A percentile compares a stretch with the other conserved stretches of the same genome.
Conservation (phyloP, 2,113 vertebrate species). For the Hippocampus comes region DNA sequence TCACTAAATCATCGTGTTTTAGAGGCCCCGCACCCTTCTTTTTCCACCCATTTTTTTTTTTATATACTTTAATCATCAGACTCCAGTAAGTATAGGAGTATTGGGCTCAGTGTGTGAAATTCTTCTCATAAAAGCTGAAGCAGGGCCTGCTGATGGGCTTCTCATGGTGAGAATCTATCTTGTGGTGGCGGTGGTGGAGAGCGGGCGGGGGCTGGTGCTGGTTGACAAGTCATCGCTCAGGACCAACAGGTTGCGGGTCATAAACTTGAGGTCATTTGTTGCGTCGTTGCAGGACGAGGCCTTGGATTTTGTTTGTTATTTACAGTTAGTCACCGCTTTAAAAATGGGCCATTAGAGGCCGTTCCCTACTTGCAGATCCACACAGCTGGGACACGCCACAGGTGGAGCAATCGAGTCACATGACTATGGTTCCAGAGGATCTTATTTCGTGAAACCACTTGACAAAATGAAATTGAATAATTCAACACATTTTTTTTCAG, state of each 20-base stretch:
- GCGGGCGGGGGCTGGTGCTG: slow-evolving; percentile 6
- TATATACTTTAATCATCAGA: slow-evolving; percentile 78
- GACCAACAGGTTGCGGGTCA: slow-evolving; percentile 71
- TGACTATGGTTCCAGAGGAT: neutral
- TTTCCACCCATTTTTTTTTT: slow-evolving; percentile 61
- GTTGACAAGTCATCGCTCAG: slow-evolving; percentile 65
- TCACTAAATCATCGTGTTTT: slow-evolving; percentile 78
- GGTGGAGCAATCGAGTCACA: neutral
- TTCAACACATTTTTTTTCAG: too few relatives aligned
- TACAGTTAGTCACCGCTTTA: slow-evolving; percentile 71
- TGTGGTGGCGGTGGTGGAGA: slow-evolving; percentile 26
- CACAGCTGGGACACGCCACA: slow-evolving; percentile 21
- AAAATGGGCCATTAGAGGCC: slow-evolving; percentile 65
- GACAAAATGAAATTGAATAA: too few relatives aligned
- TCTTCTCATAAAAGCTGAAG: slow-evolving; percentile 65
- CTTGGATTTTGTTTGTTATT: slow-evolving; percentile 78
- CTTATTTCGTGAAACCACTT: too few relatives aligned
- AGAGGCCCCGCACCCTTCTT: slow-evolving; percentile 54
- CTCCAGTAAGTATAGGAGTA: slow-evolving; percentile 69
- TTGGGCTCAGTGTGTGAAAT: slow-evolving; percentile 70
- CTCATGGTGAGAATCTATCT: slow-evolving; percentile 67
- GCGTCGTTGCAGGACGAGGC: slow-evolving; percentile 63
- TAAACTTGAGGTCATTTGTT: slow-evolving; percentile 75
- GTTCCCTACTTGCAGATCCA: slow-evolving; percentile 51
- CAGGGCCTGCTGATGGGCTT: slow-evolving; percentile 64